Percentiles rank a stretch among this genome's conserved stretches.
Evolutionary conservation across 2,888 invertebrate species (phyloP).

Genomic region (Sycophila texana): DNA sequence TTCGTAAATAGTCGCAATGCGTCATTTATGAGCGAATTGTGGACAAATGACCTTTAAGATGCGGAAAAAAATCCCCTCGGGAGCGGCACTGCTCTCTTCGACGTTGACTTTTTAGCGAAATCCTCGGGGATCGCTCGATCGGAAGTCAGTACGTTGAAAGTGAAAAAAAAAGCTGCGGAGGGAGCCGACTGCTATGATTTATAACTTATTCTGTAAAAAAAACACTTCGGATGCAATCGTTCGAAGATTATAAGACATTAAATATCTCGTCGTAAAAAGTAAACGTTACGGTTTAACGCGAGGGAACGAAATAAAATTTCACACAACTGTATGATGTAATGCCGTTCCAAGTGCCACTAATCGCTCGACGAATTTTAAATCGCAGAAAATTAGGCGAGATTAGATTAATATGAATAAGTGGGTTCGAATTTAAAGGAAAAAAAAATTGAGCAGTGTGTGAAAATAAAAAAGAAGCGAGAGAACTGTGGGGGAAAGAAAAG

Average conservation of each 20-base stretch:
- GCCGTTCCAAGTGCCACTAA: no score
- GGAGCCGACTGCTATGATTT: slow-evolving; percentile 13
- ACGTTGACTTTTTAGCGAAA: neutral
- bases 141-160: neutral
- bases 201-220: slow-evolving; percentile 22
- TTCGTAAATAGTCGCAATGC: slow-evolving; percentile 27
- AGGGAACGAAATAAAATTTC: no score
- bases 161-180: neutral
- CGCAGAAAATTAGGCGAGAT: neutral
- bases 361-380: neutral
- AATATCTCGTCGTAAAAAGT: neutral
- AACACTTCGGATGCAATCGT: neutral
- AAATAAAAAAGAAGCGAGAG: slow-evolving; percentile 52
- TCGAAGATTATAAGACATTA: neutral
- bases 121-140: neutral
- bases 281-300: neutral
- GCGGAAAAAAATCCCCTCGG: neutral
- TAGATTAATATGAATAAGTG: slow-evolving; percentile 17
- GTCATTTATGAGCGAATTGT: slow-evolving; percentile 70
- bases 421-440: neutral
- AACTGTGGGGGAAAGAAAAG: slow-evolving; percentile 44
- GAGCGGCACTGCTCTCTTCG: neutral
- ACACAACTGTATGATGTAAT: no score
- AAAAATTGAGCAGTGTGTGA: slow-evolving; percentile 26
- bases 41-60: slow-evolving; percentile 71